Percentiles rank a stretch among this genome's conserved stretches.
phyloP scores from a whole-genome alignment of 2,113 vertebrate genomes.

The Thalassoma bifasciatum region DNA sequence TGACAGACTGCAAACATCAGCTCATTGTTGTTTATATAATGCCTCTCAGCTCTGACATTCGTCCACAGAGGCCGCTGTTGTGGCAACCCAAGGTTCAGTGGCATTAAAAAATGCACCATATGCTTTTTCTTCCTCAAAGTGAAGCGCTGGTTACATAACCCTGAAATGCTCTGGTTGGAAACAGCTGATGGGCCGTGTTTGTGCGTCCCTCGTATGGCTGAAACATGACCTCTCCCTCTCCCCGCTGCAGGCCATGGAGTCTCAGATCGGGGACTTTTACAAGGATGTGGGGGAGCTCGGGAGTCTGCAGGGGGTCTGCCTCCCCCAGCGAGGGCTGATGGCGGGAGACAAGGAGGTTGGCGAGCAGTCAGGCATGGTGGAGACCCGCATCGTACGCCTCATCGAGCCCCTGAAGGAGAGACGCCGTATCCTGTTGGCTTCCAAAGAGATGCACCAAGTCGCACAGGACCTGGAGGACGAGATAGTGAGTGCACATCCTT shows the following conservation, averaged over 20 bases:
- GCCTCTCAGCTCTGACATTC: conserved; percentile 9
- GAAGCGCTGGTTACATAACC: conserved; percentile 45
- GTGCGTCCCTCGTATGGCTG: conserved; percentile 35
- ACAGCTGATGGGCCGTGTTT: conserved; percentile 42
- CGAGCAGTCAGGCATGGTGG: conserved; percentile 81
- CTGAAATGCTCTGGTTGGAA: conserved; percentile 43
- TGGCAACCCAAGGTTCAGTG: conserved; percentile 22
- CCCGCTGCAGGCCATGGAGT: conserved; percentile 87
- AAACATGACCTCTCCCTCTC: conserved; percentile 54
- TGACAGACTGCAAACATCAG: conserved; percentile 43
- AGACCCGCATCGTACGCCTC: conserved; percentile 87
- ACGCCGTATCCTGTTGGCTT: conserved; percentile 88
- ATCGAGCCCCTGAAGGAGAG: conserved; percentile 89
- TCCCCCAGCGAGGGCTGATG: conserved; percentile 84
- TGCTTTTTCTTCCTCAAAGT: conserved; percentile 33
- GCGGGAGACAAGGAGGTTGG: conserved; percentile 83
- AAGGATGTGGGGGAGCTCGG: conserved; percentile 83
- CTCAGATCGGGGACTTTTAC: conserved; percentile 89
- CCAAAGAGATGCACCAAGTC: conserved; percentile 93
- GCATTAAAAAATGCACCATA: conserved; percentile 52
- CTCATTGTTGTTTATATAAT: conserved; percentile 44
- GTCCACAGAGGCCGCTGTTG: background rate
- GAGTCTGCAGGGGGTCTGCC: conserved; percentile 83
- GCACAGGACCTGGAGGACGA: conserved; percentile 93
- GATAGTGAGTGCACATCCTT: conserved; percentile 84